Evolutionary conservation across 1,140 invertebrate genomes (phyloP).

Genomic region (Aporrectodea caliginosa): DNA sequence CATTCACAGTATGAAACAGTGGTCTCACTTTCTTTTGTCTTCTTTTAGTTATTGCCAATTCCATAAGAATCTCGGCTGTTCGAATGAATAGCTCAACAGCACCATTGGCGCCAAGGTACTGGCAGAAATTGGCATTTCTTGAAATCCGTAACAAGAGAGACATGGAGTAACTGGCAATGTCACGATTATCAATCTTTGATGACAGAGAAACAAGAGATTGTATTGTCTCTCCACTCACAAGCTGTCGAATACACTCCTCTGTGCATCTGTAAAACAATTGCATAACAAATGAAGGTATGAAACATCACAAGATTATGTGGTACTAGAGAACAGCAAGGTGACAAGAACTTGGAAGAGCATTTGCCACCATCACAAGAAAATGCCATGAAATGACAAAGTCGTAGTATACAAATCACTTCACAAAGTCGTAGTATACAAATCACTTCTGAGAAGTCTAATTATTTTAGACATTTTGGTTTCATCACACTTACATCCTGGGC

Average conservation of each 20-base stretch:
- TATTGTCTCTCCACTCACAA: neutral
- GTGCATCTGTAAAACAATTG: no score
- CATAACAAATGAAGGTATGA: no score
- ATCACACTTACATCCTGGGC: no score
- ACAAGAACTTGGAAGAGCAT: no score
- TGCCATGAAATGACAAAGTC: no score
- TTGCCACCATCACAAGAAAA: no score
- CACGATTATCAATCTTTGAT: neutral
- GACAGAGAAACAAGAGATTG: neutral
- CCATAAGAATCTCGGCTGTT: neutral
- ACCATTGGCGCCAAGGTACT: neutral
- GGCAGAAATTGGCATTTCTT: neutral
- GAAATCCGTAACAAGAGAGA: neutral
- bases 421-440: no score
- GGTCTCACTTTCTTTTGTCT: neutral
- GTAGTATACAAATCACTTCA: no score
- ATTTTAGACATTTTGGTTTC: no score
- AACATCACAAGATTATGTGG: no score
- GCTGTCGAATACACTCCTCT: neutral
- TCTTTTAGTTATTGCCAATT: neutral
- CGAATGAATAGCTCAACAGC: neutral
- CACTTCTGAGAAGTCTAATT: no score
- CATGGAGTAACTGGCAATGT: neutral
- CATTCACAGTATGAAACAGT: neutral
- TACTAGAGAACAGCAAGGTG: no score